These are phyloP conservation scores for Cheirogaleus medius DNA, from an alignment of 2,113 vertebrate genomes.

Conservation along the genomic window DNA sequence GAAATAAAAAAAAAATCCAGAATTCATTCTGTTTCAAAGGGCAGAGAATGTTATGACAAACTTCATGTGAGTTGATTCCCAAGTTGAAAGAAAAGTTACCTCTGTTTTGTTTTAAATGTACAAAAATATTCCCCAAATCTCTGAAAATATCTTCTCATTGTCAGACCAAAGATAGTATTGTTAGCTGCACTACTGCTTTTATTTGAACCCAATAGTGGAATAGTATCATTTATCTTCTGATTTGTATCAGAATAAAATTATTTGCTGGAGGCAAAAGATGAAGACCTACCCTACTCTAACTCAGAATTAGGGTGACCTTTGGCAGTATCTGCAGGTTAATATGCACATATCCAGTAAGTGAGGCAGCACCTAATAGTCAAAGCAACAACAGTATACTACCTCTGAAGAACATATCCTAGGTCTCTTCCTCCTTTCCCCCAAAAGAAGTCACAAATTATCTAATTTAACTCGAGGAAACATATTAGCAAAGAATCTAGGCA, in stretches of 20 bases:
- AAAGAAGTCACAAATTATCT: not conserved
- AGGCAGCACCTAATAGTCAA: not conserved
- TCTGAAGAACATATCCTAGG: not conserved
- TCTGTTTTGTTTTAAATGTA: not conserved
- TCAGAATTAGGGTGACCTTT: not conserved
- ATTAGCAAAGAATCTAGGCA: not conserved
- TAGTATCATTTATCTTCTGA: not conserved
- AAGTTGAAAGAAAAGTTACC: not conserved
- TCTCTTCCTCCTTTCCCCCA: accelerated
- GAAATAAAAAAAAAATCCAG: too few species aligned
- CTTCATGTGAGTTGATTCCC: not conserved
- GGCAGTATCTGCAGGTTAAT: not conserved
- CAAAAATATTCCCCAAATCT: not conserved
- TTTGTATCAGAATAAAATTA: slow-evolving; percentile 30
- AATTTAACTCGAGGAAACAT: not conserved
- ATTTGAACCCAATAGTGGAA: not conserved
- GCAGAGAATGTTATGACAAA: not conserved
- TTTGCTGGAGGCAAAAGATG: not conserved
- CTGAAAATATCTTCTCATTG: not conserved
- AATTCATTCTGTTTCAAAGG: not conserved
- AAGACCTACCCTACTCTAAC: not conserved
- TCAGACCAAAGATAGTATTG: slow-evolving; percentile 1
- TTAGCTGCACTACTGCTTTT: not conserved
- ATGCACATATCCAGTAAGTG: not conserved
- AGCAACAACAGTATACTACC: not conserved